These are phyloP conservation scores for Bungarus multicinctus DNA, from an alignment of 2,113 vertebrate species.

Conservation along the genomic window DNA sequence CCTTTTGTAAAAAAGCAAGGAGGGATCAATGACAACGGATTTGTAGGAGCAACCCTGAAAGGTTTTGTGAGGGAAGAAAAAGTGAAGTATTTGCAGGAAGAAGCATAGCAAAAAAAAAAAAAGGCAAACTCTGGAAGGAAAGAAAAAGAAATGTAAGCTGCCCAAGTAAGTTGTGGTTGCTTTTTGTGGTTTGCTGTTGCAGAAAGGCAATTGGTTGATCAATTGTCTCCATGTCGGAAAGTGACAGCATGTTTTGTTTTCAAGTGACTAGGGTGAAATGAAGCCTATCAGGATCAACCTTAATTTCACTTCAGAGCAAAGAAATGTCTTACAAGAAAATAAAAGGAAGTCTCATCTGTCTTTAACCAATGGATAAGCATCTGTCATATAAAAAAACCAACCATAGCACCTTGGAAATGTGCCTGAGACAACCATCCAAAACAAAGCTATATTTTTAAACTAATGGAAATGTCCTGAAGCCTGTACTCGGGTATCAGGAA, in stretches of 20 bases:
- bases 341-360: not conserved
- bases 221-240: not conserved
- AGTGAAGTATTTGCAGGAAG: not conserved
- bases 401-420: not conserved
- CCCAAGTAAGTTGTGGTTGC: not conserved
- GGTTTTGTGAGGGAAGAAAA: not conserved
- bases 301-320: not conserved
- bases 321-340: not conserved
- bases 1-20: not conserved
- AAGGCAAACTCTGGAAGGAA: not conserved
- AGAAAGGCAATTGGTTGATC: not conserved
- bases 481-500: not conserved
- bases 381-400: not conserved
- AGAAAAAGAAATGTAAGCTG: not conserved
- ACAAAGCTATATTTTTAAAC: not conserved
- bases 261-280: not conserved
- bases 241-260: not conserved
- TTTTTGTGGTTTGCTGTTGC: not conserved
- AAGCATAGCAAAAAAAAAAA: not conserved
- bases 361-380: not conserved
- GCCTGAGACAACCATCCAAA: not conserved
- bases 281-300: not conserved
- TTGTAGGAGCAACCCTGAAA: slow-evolving; percentile 25
- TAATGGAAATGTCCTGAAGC: not conserved
- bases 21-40: not conserved